Evolutionary conservation across 2,888 invertebrate species (phyloP).

Genomic region (Graphium colonna): DNA sequence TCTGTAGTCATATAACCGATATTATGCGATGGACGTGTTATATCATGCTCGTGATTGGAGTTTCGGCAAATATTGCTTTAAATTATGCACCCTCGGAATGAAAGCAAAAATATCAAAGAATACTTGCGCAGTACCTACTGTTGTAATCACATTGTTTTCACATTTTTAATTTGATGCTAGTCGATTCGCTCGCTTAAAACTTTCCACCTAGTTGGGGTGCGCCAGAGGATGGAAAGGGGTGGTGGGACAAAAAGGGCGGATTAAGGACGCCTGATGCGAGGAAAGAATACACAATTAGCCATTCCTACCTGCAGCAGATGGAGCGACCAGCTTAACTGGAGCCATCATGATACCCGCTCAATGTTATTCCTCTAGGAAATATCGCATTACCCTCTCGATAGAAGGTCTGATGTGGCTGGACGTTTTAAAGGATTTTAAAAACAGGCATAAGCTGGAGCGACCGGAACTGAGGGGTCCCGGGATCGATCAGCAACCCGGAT

Average conservation of each 20-base stretch:
- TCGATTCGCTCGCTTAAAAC: constrained; percentile 56
- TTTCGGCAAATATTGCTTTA: constrained; percentile 11
- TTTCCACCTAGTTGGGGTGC: constrained; percentile 73
- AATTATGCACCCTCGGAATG: constrained; percentile 32
- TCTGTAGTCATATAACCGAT: not conserved
- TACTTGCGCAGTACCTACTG: not conserved
- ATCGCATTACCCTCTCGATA: constrained; percentile 36
- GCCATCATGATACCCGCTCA: constrained; percentile 28
- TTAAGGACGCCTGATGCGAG: constrained; percentile 75
- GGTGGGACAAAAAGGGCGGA: constrained; percentile 60
- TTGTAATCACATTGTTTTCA: constrained; percentile 17
- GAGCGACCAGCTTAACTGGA: constrained; percentile 54
- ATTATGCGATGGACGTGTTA: not conserved
- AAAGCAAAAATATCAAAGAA: not conserved
- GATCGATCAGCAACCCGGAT: constrained; percentile 67
- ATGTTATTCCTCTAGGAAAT: constrained; percentile 29
- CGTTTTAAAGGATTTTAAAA: constrained; percentile 70
- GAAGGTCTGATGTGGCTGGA: constrained; percentile 49
- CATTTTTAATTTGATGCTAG: constrained; percentile 39
- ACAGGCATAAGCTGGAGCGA: constrained; percentile 62
- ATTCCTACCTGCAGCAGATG: constrained; percentile 75
- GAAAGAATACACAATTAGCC: constrained; percentile 80
- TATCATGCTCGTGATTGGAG: not conserved
- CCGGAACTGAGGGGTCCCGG: constrained; percentile 68
- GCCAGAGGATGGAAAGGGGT: constrained; percentile 44